These are phyloP conservation scores for Denticeps clupeoides DNA, from an alignment of 2,797 vertebrate genomes.

Conservation along the genomic window DNA sequence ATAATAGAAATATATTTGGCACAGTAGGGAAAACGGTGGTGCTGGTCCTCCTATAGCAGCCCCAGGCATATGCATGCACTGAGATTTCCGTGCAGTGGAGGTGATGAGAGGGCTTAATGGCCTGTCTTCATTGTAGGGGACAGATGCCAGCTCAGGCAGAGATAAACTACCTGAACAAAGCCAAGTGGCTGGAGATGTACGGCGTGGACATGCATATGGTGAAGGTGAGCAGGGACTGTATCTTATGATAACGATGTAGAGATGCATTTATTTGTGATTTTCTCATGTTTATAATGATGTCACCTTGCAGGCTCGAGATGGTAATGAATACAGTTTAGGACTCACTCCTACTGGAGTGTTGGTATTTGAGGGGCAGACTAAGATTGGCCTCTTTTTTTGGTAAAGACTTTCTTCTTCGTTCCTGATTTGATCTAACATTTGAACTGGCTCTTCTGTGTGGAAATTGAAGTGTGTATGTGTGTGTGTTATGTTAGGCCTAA, in stretches of 20 bases:
- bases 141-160: slow-evolving; percentile 92
- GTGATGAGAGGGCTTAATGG: no score
- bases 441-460: background rate
- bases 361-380: slow-evolving; percentile 94
- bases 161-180: slow-evolving; percentile 97
- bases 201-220: slow-evolving; percentile 99
- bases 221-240: slow-evolving; percentile 61
- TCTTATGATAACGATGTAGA: background rate
- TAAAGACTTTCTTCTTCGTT: slow-evolving; percentile 32
- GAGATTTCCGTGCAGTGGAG: no score
- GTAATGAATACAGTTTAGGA: slow-evolving; percentile 95
- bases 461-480: background rate
- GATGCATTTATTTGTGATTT: background rate
- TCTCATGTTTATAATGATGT: background rate
- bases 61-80: no score
- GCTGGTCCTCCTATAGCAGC: no score
- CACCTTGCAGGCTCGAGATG: slow-evolving; percentile 78
- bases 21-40: no score
- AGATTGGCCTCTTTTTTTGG: slow-evolving; percentile 98
- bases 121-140: slow-evolving; percentile 66
- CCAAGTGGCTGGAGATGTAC: slow-evolving; percentile 99
- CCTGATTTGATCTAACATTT: background rate
- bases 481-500: slow-evolving; percentile 71
- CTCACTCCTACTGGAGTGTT: slow-evolving; percentile 94
- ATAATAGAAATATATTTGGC: no score